Evolutionary conservation across 2,797 vertebrate genomes (phyloP).

Genomic region (Sebastes iracundus): DNA sequence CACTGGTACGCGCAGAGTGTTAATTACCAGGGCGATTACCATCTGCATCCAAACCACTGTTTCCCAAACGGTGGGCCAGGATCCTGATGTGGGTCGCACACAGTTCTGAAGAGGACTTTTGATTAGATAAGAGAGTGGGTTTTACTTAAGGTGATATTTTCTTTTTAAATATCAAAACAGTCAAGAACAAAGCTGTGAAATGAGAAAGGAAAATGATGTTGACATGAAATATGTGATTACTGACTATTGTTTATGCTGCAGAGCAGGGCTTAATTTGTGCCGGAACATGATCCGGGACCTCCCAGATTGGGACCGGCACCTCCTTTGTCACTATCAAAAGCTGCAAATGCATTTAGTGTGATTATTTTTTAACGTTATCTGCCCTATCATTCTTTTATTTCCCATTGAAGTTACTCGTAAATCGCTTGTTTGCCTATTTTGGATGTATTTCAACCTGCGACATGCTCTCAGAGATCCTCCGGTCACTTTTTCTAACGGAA

Average conservation of each 20-base stretch:
- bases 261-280: too few species aligned
- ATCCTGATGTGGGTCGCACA: constrained; percentile 47
- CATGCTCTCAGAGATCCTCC: too few species aligned
- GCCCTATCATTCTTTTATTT: too few species aligned
- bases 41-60: constrained; percentile 67
- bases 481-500: too few species aligned
- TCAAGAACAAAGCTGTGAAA: not conserved
- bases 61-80: constrained; percentile 46
- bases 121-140: not conserved
- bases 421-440: too few species aligned
- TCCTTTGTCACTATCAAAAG: too few species aligned
- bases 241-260: not conserved
- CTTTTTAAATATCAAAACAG: not conserved
- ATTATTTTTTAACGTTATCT: too few species aligned
- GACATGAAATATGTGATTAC: not conserved
- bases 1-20: constrained; percentile 61
- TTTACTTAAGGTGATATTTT: not conserved
- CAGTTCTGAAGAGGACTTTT: constrained; percentile 27
- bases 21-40: constrained; percentile 81
- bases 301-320: too few species aligned
- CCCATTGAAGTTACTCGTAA: too few species aligned
- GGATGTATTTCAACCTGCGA: too few species aligned
- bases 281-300: too few species aligned
- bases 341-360: too few species aligned
- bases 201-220: not conserved